Percentiles rank a stretch among this genome's conserved stretches.
Evolutionary conservation across 2,797 vertebrate species (phyloP).

Genomic region (Corythornis leucogaster): DNA sequence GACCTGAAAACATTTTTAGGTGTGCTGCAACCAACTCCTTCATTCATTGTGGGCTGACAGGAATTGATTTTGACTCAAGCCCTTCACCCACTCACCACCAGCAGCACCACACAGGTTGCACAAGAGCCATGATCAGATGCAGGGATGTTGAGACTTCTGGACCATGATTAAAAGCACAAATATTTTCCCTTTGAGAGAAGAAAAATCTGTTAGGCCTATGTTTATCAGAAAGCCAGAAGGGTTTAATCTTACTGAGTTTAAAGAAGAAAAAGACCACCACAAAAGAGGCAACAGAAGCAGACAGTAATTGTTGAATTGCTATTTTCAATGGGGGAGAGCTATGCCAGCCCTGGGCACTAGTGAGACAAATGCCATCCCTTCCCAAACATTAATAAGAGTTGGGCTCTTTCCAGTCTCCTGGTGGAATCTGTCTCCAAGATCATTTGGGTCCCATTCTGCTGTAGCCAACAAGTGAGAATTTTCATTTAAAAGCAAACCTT

Average conservation of each 20-base stretch:
- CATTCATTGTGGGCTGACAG: fast-evolving
- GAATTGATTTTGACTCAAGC: neutral
- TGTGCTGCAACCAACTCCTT: neutral
- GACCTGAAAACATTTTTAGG: neutral
- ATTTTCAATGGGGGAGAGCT: neutral
- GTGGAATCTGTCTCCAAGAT: neutral
- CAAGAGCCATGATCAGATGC: fast-evolving
- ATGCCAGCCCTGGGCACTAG: neutral
- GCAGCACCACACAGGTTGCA: neutral
- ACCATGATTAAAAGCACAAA: neutral
- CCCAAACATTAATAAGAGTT: neutral
- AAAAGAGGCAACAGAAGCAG: neutral
- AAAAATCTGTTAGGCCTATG: neutral
- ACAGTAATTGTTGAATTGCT: neutral
- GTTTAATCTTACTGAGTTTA: neutral
- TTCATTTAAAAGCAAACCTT: neutral
- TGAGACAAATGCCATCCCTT: neutral
- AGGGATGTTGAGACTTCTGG: neutral
- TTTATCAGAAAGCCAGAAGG: neutral
- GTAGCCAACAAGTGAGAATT: neutral
- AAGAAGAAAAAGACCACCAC: neutral
- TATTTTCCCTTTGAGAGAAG: neutral
- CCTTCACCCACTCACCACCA: neutral
- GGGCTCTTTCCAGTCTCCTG: neutral
- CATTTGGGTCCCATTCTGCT: neutral